Percentiles rank a stretch among this genome's conserved stretches.
These are phyloP conservation scores for Heliconius sara DNA, from an alignment of 2,888 invertebrate genomes.

Conservation along the genomic window DNA sequence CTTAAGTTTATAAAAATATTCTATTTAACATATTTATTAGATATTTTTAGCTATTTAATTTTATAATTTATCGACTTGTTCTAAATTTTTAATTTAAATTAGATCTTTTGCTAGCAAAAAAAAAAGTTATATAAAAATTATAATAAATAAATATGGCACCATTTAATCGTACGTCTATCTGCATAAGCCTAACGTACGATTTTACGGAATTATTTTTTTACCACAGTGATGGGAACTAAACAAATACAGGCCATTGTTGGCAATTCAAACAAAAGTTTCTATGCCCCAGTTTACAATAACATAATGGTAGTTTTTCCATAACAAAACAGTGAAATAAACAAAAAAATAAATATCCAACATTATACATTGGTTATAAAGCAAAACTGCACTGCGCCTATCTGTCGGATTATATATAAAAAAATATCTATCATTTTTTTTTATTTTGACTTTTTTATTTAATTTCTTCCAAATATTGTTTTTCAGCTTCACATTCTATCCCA, in stretches of 20 bases:
- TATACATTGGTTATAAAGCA: conserved; percentile 5
- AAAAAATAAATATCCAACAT: conserved; percentile 5
- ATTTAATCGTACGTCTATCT: background rate
- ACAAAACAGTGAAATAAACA: conserved; percentile 12
- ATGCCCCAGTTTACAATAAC: conserved; percentile 44
- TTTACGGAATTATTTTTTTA: conserved; percentile 15
- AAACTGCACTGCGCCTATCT: background rate
- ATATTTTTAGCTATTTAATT: too few species aligned
- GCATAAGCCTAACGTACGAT: background rate
- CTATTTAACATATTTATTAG: too few species aligned
- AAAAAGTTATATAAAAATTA: background rate
- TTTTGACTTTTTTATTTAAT: background rate
- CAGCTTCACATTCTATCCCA: too few species aligned
- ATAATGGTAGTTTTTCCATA: conserved; percentile 34
- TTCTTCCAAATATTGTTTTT: background rate
- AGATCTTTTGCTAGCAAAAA: background rate
- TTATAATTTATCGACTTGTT: too few species aligned
- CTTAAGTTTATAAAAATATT: too few species aligned
- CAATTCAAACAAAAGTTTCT: conserved; percentile 50
- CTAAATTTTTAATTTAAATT: background rate
- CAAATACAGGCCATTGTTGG: conserved; percentile 23
- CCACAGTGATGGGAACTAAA: conserved; percentile 24
- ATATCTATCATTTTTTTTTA: background rate
- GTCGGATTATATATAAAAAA: background rate
- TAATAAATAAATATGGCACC: background rate